Percentiles rank a stretch among this genome's conserved stretches.
Conservation (phyloP, 2,888 invertebrate genomes). For the Xestia xanthographa region DNA sequence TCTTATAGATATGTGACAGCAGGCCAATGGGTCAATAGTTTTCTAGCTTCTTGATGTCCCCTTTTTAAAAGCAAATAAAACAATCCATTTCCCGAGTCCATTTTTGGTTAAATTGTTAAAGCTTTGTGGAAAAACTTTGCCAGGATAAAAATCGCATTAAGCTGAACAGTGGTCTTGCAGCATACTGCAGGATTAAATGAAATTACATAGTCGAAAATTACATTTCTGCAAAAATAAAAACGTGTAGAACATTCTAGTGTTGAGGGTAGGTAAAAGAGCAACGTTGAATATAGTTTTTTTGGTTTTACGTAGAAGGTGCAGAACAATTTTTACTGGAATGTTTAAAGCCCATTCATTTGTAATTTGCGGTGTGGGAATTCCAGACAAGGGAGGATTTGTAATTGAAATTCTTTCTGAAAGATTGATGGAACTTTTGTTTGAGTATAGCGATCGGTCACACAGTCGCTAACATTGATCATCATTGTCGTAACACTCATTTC, state of each 20-base stretch:
- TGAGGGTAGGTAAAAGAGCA: not conserved
- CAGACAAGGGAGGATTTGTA: not conserved
- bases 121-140: no score
- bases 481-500: not conserved
- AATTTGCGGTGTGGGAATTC: conserved; percentile 2
- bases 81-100: no score
- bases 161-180: not conserved
- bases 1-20: no score
- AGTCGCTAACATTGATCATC: not conserved
- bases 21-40: no score
- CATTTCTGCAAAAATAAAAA: not conserved
- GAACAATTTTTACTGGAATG: not conserved
- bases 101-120: conserved; percentile 9
- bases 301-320: not conserved
- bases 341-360: conserved; percentile 13
- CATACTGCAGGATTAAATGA: not conserved
- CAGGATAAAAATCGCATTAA: conserved; percentile 7
- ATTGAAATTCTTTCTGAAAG: conserved; percentile 18
- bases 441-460: not conserved
- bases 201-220: not conserved
- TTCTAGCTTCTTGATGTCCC: no score
- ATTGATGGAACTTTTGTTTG: not conserved
- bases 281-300: not conserved
- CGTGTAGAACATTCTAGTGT: not conserved
- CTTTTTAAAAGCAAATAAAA: no score